Evolutionary conservation across 2,113 vertebrate species (phyloP).

Genomic region (Leiothrix lutea): DNA sequence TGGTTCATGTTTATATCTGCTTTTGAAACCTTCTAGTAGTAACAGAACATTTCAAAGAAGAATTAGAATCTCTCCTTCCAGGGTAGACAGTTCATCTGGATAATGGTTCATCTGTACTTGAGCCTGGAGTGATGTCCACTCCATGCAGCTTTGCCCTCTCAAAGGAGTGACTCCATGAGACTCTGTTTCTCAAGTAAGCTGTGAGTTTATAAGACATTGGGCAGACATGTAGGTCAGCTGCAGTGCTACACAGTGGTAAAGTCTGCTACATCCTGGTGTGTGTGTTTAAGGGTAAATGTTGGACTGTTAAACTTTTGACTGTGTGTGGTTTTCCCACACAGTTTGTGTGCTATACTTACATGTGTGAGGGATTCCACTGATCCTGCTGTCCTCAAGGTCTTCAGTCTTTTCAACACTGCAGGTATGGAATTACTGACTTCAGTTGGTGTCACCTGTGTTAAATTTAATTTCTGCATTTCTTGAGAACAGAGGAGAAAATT

Average conservation of each 20-base stretch:
- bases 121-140: neutral
- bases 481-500: neutral
- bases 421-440: neutral
- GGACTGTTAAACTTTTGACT: neutral
- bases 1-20: neutral
- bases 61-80: neutral
- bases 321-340: neutral
- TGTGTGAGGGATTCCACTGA: neutral
- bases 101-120: neutral
- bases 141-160: neutral
- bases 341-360: neutral
- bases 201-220: neutral
- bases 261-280: neutral
- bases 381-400: neutral
- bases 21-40: neutral
- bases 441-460: neutral
- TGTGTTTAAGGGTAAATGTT: too few relatives aligned
- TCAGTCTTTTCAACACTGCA: neutral
- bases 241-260: neutral
- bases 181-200: neutral
- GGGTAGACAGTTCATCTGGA: neutral
- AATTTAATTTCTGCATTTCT: conserved; percentile 16
- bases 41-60: neutral
- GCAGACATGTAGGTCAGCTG: neutral
- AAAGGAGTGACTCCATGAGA: neutral